Evolutionary conservation across 2,888 invertebrate species (phyloP), one percentile per base, ranked within the genome.

Genomic region (Andrena bucephala): DNA sequence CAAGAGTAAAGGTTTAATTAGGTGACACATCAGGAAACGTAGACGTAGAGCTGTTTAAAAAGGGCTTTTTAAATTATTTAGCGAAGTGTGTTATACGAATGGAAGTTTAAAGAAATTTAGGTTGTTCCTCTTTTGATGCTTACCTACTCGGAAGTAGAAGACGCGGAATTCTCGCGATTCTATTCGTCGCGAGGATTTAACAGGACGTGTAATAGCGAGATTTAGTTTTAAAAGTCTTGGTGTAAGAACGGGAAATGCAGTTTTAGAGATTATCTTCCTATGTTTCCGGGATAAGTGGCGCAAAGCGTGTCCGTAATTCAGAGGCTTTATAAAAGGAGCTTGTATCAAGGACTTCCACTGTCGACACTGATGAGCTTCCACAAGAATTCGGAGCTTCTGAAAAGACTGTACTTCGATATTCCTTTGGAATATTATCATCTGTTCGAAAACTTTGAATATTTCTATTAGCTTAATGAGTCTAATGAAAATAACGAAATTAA

Each of bases 201-300:
- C 66, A 33, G 65, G 60, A 59, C 79, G n/a, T 79, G 79, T 70
- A 78, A 80, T 60, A 52, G 42, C 52, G 52, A 27, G 60, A 80
- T 80, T 79, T 66, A 80, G 66, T 70, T 80, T 66, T 42, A 79
- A 78, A 79, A 65, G 79, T 78, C 79, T 79, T 42, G 57, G 29
- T 24, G 31, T 79, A 60, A 66, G 70, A 60, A 71, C 65, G 13
- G 24, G 36, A 29, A 36, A 59, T 71, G 59, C 60, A 70, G 77
- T 54, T 78, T 31, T 36, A 5, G 60, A 66, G 70, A 78, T 80
- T 80, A 78, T 79, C 42, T 65, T 52, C 24, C 65, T 50, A 59
- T 52, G 52, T 65, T 70, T 80, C 8, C 27, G 31, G 31, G 59
- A 66, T 70, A 66, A 70, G 79, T 70, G 79, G 57, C 31, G 65